Conservation (phyloP, 2,888 invertebrate species). For the Limnephilus rhombicus region DNA sequence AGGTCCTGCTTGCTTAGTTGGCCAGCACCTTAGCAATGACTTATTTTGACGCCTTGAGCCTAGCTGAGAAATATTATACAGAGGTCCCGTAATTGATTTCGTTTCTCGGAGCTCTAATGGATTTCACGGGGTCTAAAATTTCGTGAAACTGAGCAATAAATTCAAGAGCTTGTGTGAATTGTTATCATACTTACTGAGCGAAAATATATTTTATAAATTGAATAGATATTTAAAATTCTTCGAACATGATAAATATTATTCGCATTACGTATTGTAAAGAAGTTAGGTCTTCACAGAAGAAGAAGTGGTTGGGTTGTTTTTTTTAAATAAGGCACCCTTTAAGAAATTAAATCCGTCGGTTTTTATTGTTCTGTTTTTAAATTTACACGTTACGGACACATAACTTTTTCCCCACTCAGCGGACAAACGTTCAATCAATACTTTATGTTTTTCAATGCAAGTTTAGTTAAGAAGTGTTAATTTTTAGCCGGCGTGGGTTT, state of each 20-base stretch:
- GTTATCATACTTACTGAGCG: not conserved
- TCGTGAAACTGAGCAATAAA: not conserved
- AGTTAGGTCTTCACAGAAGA: too few species aligned
- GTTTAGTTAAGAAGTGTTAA: too few species aligned
- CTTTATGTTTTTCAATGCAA: too few species aligned
- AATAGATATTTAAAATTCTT: not conserved
- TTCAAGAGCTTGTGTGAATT: not conserved
- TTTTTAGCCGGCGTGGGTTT: too few species aligned
- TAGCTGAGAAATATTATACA: slow-evolving; percentile 11
- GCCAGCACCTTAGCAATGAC: slow-evolving; percentile 13
- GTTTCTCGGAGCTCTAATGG: slow-evolving; percentile 18
- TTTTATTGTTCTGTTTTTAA: too few species aligned
- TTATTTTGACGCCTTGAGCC: slow-evolving; percentile 33
- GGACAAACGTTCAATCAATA: too few species aligned
- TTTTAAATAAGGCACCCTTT: too few species aligned
- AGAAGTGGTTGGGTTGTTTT: too few species aligned
- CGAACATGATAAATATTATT: not conserved
- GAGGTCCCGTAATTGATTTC: slow-evolving; percentile 13
- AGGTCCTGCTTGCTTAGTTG: not conserved
- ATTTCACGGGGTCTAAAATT: slow-evolving; percentile 1
- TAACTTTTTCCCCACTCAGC: too few species aligned
- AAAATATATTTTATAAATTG: not conserved
- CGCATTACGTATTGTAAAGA: too few species aligned
- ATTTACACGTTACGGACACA: too few species aligned
- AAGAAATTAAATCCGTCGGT: too few species aligned